Evolutionary conservation across 2,113 vertebrate genomes (phyloP).

Genomic region (Carlito syrichta): DNA sequence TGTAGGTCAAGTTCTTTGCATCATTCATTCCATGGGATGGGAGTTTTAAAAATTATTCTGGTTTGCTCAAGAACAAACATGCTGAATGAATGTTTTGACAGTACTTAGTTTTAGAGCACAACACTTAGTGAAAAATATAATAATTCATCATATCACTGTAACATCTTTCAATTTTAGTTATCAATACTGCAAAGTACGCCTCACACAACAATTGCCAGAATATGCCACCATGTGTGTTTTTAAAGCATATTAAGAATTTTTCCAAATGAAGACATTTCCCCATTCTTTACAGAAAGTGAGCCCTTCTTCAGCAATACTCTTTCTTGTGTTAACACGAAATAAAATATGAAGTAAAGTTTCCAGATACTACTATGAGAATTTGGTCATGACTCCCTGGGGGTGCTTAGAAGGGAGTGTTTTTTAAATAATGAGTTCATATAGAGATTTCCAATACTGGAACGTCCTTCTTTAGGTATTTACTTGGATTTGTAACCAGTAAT

Average conservation of each 20-base stretch:
- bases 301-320: background rate
- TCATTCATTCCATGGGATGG: background rate
- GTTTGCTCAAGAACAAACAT: background rate
- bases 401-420: background rate
- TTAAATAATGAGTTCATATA: background rate
- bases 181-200: background rate
- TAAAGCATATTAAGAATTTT: conserved; percentile 42
- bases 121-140: background rate
- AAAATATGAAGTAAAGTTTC: background rate
- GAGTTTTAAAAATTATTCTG: background rate
- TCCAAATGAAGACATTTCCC: conserved; percentile 41
- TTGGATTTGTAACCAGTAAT: background rate
- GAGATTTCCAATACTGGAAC: background rate
- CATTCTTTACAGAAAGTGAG: background rate
- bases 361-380: background rate
- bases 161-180: background rate
- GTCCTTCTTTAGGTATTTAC: background rate
- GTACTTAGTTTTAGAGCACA: background rate
- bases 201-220: conserved; percentile 22
- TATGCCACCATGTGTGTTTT: conserved; percentile 40
- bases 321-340: conserved; percentile 8
- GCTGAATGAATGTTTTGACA: background rate
- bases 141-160: background rate
- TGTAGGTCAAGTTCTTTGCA: background rate
- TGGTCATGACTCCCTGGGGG: background rate